Base-by-base conservation (phyloP, 30 jellyfish, hydroid and myxozoan genomes). In the Aurelia coerulea region DNA sequence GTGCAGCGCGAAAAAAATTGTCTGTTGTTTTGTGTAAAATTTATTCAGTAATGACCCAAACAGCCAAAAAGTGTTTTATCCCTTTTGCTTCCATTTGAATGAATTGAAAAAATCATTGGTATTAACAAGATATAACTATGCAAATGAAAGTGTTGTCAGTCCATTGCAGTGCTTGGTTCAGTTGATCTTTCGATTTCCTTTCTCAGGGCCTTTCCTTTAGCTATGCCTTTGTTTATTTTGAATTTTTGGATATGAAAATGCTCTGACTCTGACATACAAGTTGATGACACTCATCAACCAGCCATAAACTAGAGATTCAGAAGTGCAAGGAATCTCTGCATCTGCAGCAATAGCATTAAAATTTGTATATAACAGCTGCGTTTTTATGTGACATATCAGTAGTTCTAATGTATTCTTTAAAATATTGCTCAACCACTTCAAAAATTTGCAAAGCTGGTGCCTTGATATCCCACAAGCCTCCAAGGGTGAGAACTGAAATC, bases 261-360 rank as follows among this genome's bases (percentile, higher is more conserved):
- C 84, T 73, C 84, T 39, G 41, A 73, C 84, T 69, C 80, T 69
- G 11, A 69, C 62, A 39, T 69, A 69, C 33, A 39, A 23, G 58
- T 69, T 69, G 18, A 69, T 69, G 62, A 69, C 62, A 69, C 80
- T 69, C 62, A 32, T 69, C 80, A 69, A 73, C 29, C 37, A 71
- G 32, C 69, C 84, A 10, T 29, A 39, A 32, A 73, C 42, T 50
- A 73, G 84, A 50, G 84, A 18, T 7, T 73, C 59, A 17, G 84
- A 73, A 50, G 8, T 73, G 84, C 84, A 73, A 19, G 84, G 70
- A 73, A 73, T 73, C 70, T 73, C 84, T 37, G 84, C 84, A 73
- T 73, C 69, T 35, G 71, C 84, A 73, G 70, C 84, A 73, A 73
- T 73, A 73, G 71, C 70, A 73, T 73, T 35, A 31, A 73, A 73